These are phyloP conservation scores for Entomobrya multifasciata DNA, from an alignment of 2,888 invertebrate genomes.

Conservation along the genomic window DNA sequence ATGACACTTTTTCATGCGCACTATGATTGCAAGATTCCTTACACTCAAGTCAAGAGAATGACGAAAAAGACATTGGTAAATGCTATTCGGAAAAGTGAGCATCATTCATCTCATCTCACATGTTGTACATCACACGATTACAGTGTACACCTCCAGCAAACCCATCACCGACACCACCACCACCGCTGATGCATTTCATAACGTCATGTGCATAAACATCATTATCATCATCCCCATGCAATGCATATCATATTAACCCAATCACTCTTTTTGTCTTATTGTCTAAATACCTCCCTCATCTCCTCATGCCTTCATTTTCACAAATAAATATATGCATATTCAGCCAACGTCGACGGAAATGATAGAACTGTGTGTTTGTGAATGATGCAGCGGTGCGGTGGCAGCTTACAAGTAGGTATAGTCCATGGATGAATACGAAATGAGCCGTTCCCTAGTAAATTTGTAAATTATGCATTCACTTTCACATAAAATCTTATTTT, in stretches of 20 bases:
- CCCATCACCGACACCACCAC: not conserved
- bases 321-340: conserved; percentile 37
- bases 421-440: not conserved
- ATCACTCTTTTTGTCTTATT: conserved; percentile 13
- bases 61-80: not conserved
- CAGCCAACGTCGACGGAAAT: conserved; percentile 4
- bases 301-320: too few relatives aligned
- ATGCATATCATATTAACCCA: not conserved
- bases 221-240: too few relatives aligned
- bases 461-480: not conserved
- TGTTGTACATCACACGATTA: not conserved
- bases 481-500: not conserved
- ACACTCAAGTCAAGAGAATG: not conserved
- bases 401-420: too few relatives aligned
- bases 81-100: not conserved
- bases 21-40: too few relatives aligned
- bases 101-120: not conserved
- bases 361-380: conserved; percentile 18
- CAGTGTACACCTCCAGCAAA: not conserved
- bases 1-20: too few relatives aligned
- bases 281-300: not conserved
- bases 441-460: not conserved
- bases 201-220: not conserved
- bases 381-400: too few relatives aligned
- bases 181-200: not conserved